phyloP scores from a whole-genome alignment of 92 coral and sea anemone species.

The Porites rus region DNA sequence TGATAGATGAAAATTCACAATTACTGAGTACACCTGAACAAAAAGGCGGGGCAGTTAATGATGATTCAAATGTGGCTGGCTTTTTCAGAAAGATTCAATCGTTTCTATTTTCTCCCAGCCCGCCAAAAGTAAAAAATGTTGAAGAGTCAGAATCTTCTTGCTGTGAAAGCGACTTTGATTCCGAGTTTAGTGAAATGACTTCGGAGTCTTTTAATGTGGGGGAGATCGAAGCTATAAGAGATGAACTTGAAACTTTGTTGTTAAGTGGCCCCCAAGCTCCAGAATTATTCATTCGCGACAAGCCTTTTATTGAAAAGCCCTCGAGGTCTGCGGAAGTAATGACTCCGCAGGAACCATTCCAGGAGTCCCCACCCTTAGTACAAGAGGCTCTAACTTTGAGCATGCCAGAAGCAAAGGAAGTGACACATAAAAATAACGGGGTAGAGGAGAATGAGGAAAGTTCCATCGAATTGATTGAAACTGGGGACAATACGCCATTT shows the following conservation, averaged over 20 bases:
- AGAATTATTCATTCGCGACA: background rate
- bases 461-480: background rate
- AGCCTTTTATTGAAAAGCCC: background rate
- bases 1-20: slow-evolving; percentile 7
- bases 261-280: slow-evolving; percentile 3
- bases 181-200: slow-evolving; percentile 55
- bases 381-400: background rate
- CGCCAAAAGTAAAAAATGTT: background rate
- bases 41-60: background rate
- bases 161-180: slow-evolving; percentile 53
- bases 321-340: background rate
- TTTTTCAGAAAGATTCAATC: slow-evolving; percentile 50
- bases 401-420: background rate
- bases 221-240: slow-evolving; percentile 45
- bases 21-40: background rate
- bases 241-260: slow-evolving; percentile 37
- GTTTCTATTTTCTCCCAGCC: slow-evolving; percentile 40
- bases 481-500: background rate
- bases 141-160: slow-evolving; percentile 48
- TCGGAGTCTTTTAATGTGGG: slow-evolving; percentile 41
- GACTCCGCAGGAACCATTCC: no score
- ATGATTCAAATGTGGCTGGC: slow-evolving; percentile 33
- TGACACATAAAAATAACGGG: background rate
- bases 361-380: background rate
- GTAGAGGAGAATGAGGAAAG: background rate